phyloP scores from a whole-genome alignment of 2,888 invertebrate genomes.

The Latrodectus hesperus region DNA sequence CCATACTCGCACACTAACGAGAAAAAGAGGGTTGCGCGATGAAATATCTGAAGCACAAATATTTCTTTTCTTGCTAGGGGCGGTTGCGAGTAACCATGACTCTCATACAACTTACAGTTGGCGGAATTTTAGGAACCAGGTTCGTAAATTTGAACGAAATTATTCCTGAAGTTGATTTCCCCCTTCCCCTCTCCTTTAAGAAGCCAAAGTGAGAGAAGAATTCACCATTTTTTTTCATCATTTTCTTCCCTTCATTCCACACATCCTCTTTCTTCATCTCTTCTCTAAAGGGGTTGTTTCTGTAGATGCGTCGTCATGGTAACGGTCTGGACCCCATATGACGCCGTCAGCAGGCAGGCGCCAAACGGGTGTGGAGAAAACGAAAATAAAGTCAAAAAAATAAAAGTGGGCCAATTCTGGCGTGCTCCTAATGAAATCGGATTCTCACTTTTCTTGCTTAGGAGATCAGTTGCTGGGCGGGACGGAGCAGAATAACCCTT shows the following conservation, averaged over 20 bases:
- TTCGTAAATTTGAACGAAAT: slow-evolving; percentile 68
- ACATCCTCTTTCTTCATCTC: slow-evolving; percentile 16
- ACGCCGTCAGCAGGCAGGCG: slow-evolving; percentile 54
- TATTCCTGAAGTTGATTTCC: slow-evolving; percentile 38
- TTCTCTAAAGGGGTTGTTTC: slow-evolving; percentile 14
- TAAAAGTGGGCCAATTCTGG: slow-evolving; percentile 51
- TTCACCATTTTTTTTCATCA: background rate
- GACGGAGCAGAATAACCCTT: slow-evolving; percentile 9
- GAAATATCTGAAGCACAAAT: too few relatives aligned
- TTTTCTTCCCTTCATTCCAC: background rate
- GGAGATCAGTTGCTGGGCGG: slow-evolving; percentile 59
- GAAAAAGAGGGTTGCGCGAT: too few relatives aligned
- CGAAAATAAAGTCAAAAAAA: slow-evolving; percentile 15
- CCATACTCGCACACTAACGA: too few relatives aligned
- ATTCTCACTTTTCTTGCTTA: slow-evolving; percentile 54
- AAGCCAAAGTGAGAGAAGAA: background rate
- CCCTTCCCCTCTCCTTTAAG: background rate
- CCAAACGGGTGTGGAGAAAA: slow-evolving; percentile 23
- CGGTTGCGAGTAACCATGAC: too few relatives aligned
- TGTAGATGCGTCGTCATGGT: slow-evolving; percentile 40
- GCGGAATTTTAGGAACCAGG: slow-evolving; percentile 43
- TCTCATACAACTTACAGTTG: background rate
- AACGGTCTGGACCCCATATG: slow-evolving; percentile 53
- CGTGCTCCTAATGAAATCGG: slow-evolving; percentile 61
- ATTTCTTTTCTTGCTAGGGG: too few relatives aligned